Evolutionary conservation across 2,888 invertebrate genomes (phyloP).

Genomic region (Drosophila antonietae): DNA sequence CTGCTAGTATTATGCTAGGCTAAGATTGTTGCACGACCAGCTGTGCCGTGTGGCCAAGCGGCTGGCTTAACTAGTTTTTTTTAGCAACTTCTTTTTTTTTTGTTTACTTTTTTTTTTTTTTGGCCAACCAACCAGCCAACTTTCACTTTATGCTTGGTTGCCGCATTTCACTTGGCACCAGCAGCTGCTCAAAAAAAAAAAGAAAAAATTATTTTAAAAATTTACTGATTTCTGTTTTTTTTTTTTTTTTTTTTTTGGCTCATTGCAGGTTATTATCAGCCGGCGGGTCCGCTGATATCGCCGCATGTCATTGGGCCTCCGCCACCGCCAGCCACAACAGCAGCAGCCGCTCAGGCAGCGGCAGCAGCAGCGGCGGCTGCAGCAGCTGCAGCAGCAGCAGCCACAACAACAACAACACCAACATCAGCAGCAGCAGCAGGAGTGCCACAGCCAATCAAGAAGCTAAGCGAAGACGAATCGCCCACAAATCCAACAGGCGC

Average conservation of each 20-base stretch:
- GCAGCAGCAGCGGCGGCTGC: conserved; percentile 60
- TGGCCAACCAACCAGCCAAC: conserved; percentile 62
- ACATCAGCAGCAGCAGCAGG: conserved; percentile 47
- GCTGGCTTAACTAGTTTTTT: conserved; percentile 64
- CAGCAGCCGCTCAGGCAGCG: conserved; percentile 68
- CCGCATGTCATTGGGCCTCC: conserved; percentile 86
- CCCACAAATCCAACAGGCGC: conserved; percentile 35
- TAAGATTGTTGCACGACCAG: conserved; percentile 63
- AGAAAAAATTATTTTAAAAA: not conserved
- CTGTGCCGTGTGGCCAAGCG: conserved; percentile 32
- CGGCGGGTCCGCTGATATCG: conserved; percentile 94
- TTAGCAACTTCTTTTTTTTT: conserved; percentile 45
- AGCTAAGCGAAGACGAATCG: conserved; percentile 75
- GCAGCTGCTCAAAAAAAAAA: conserved; percentile 8
- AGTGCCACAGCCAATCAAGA: conserved; percentile 72
- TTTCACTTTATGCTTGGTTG: conserved; percentile 74
- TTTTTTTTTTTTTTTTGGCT: not conserved
- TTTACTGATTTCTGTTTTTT: conserved; percentile 15
- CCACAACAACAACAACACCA: conserved; percentile 8
- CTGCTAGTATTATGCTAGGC: conserved; percentile 27
- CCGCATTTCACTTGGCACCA: conserved; percentile 61
- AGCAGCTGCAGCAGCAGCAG: conserved; percentile 62
- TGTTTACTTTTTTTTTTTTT: conserved; percentile 31
- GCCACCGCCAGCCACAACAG: conserved; percentile 64
- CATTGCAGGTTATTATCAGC: conserved; percentile 93